Conservation (phyloP, 2,113 vertebrate genomes). For the Corythoichthys haematopterus region DNA sequence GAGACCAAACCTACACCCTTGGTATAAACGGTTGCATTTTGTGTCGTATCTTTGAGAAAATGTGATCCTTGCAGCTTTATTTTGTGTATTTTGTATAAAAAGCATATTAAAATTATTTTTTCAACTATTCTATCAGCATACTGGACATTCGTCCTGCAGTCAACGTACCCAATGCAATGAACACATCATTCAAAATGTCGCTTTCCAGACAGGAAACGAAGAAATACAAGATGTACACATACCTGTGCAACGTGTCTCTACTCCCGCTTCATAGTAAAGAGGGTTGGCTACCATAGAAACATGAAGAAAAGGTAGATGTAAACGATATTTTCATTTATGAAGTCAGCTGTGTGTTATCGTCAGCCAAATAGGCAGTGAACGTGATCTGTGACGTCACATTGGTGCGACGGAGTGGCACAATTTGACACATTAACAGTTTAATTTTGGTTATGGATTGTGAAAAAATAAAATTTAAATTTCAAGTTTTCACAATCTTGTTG, state of each 20-base stretch:
- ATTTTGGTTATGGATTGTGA: background rate
- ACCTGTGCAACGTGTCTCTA: background rate
- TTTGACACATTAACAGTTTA: background rate
- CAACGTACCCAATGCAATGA: background rate
- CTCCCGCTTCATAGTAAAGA: slow-evolving; percentile 22
- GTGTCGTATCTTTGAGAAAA: no score
- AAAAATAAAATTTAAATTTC: background rate
- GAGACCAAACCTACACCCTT: no score
- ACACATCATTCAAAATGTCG: background rate
- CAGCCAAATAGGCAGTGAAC: slow-evolving; percentile 16
- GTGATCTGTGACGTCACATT: slow-evolving; percentile 39
- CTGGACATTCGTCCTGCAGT: slow-evolving; percentile 3
- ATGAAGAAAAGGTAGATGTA: background rate
- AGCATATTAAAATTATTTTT: no score
- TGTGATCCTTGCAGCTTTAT: no score
- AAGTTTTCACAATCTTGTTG: background rate
- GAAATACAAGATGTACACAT: background rate
- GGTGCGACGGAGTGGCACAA: slow-evolving; percentile 23
- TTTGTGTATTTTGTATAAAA: no score
- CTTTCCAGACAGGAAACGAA: background rate
- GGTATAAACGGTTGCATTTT: no score
- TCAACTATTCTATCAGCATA: background rate
- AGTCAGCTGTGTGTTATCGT: background rate
- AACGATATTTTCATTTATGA: slow-evolving; percentile 5
- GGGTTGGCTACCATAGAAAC: background rate